Evolutionary conservation across 2,113 vertebrate genomes (phyloP).

Genomic region (Tricholaema leucomelas): DNA sequence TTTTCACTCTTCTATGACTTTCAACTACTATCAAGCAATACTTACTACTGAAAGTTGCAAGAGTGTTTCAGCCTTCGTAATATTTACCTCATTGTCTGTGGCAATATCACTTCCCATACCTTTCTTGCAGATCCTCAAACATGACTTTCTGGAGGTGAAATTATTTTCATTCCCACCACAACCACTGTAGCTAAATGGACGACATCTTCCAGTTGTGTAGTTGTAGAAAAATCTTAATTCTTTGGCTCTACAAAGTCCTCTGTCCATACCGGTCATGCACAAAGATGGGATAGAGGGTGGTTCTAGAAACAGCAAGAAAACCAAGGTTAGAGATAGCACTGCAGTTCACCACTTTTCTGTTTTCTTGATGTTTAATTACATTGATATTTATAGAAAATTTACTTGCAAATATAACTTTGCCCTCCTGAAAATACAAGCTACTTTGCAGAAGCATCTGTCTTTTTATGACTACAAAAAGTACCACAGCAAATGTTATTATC

Average conservation of each 20-base stretch:
- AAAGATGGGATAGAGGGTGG: constrained; percentile 25
- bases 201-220: constrained; percentile 73
- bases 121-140: constrained; percentile 80
- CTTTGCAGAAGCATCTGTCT: neutral
- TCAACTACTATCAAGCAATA: neutral
- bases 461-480: neutral
- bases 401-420: neutral
- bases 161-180: constrained; percentile 93
- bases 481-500: neutral
- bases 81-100: neutral
- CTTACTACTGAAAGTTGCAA: neutral
- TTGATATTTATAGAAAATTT: neutral
- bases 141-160: constrained; percentile 77
- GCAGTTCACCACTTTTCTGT: neutral
- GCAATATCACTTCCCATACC: constrained; percentile 43
- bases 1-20: neutral
- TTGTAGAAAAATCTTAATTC: constrained; percentile 81
- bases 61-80: neutral
- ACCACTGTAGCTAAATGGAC: constrained; percentile 83
- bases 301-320: constrained; percentile 65
- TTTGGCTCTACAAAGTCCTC: constrained; percentile 76
- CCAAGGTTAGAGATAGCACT: neutral
- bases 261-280: constrained; percentile 75
- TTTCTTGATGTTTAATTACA: neutral
- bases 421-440: neutral